These are phyloP conservation scores for Thermophis baileyi DNA, from an alignment of 2,113 vertebrate species.

Conservation along the genomic window DNA sequence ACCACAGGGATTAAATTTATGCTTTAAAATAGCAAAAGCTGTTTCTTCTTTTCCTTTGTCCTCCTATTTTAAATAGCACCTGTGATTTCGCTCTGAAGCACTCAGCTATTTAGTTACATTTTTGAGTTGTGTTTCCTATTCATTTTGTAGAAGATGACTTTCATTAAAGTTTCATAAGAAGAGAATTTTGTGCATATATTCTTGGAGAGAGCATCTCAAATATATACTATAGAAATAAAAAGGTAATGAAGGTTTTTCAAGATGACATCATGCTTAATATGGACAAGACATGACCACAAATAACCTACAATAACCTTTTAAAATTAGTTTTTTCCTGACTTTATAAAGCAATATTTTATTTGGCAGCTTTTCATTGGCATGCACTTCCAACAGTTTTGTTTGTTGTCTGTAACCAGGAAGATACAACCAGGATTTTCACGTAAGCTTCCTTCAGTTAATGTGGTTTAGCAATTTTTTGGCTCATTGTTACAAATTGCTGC, in stretches of 20 bases:
- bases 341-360: constrained; percentile 84
- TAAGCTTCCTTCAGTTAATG: constrained; percentile 74
- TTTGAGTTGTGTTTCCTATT: constrained; percentile 33
- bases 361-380: constrained; percentile 75
- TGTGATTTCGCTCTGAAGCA: background rate
- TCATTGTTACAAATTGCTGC: constrained; percentile 71
- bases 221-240: constrained; percentile 68
- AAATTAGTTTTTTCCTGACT: constrained; percentile 86
- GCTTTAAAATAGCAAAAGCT: background rate
- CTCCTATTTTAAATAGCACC: background rate
- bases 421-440: constrained; percentile 78
- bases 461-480: constrained; percentile 77
- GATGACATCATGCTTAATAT: constrained; percentile 77
- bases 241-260: constrained; percentile 69
- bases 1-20: background rate
- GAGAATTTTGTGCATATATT: constrained; percentile 51
- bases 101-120: background rate
- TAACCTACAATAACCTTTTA: constrained; percentile 81
- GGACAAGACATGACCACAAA: constrained; percentile 80
- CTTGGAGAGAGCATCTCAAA: constrained; percentile 61
- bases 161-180: constrained; percentile 58
- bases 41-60: background rate
- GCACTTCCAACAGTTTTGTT: constrained; percentile 73
- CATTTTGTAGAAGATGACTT: constrained; percentile 47
- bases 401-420: constrained; percentile 86